Conservation (phyloP, 2,888 invertebrate species). For the Cheilosia urbana region DNA sequence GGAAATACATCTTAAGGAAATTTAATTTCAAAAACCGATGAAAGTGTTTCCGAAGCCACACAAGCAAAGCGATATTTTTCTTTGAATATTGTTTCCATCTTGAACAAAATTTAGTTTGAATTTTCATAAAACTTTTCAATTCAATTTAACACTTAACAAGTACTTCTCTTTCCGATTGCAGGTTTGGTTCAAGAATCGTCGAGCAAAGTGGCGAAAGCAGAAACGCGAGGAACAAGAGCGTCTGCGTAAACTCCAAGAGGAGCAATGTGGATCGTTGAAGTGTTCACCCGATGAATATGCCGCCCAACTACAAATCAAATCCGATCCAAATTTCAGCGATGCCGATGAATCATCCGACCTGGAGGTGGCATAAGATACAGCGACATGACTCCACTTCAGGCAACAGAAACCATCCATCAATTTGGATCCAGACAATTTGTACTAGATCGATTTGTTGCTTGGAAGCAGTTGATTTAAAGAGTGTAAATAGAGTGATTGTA, state of each 20-base stretch:
- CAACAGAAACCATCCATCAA: background rate
- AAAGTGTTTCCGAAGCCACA: conserved; percentile 84
- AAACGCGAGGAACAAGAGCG: conserved; percentile 95
- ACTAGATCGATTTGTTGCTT: background rate
- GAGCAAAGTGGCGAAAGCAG: conserved; percentile 98
- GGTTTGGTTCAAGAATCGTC: conserved; percentile 98
- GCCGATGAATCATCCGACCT: conserved; percentile 91
- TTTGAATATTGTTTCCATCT: conserved; percentile 20
- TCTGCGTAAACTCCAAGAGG: conserved; percentile 92
- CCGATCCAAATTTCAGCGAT: conserved; percentile 85
- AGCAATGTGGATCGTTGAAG: conserved; percentile 85
- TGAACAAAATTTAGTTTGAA: conserved; percentile 19
- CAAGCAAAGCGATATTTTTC: conserved; percentile 67
- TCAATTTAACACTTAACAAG: background rate
- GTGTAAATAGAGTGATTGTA: conserved; percentile 32
- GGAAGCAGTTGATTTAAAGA: background rate
- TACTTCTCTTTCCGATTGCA: conserved; percentile 83
- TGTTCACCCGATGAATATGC: conserved; percentile 82
- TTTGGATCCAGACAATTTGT: background rate
- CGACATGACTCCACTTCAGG: background rate
- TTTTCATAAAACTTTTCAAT: conserved; percentile 17
- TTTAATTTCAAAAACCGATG: conserved; percentile 84
- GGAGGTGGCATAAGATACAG: conserved; percentile 89
- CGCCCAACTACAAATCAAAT: conserved; percentile 81
- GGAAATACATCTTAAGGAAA: conserved; percentile 77